Conservation (phyloP, 2,888 invertebrate species). For the Phaedon cochleariae region DNA sequence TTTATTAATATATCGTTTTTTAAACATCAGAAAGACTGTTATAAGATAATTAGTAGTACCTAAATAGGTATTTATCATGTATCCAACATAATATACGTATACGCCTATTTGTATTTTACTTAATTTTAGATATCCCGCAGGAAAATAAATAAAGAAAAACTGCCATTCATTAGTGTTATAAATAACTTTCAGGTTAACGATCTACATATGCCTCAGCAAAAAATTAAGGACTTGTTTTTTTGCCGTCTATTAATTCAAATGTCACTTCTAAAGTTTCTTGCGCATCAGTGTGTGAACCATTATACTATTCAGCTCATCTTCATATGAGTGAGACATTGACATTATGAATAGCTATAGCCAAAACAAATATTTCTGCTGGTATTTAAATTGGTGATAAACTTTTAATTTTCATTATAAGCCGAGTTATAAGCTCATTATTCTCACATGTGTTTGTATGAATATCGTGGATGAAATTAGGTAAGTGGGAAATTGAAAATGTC, state of each 20-base stretch:
- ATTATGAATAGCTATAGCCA: too few species aligned
- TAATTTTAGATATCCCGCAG: constrained; percentile 41
- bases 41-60: too few species aligned
- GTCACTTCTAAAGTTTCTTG: constrained; percentile 19
- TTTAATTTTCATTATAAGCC: too few species aligned
- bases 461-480: too few species aligned
- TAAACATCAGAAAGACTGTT: too few species aligned
- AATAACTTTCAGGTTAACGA: constrained; percentile 48
- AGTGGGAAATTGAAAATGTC: too few species aligned
- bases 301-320: neutral
- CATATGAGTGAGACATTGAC: neutral
- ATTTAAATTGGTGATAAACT: too few species aligned
- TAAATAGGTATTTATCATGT: too few species aligned
- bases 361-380: too few species aligned
- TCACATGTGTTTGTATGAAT: neutral
- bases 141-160: constrained; percentile 44
- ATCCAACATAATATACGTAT: too few species aligned
- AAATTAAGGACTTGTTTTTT: constrained; percentile 29
- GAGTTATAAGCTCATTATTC: neutral
- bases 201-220: constrained; percentile 39
- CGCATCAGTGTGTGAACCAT: constrained; percentile 8
- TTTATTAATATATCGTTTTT: too few species aligned
- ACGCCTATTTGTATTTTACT: constrained; percentile 30
- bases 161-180: constrained; percentile 47
- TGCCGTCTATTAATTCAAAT: constrained; percentile 30